Percentiles rank a stretch among this genome's conserved stretches.
These are phyloP conservation scores for Lacerta agilis DNA, from an alignment of 2,797 vertebrate genomes.

Conservation along the genomic window DNA sequence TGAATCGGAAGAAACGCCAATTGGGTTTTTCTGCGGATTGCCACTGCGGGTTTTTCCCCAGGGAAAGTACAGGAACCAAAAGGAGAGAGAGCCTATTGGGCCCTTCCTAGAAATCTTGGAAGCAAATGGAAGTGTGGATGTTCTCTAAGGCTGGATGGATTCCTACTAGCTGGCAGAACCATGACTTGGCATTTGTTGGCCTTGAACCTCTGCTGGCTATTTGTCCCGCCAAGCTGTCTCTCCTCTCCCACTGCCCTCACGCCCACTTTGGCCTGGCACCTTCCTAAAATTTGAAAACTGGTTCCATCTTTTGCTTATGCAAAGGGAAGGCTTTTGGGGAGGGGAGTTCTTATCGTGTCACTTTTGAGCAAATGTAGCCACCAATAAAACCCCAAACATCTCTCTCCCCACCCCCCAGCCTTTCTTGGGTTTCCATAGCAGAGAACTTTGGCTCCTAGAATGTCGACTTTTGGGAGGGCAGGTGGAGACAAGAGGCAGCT, in stretches of 20 bases:
- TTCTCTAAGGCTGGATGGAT: too few relatives aligned
- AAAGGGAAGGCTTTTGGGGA: background rate
- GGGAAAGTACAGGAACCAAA: too few relatives aligned
- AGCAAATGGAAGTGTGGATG: too few relatives aligned
- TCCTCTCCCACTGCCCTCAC: background rate
- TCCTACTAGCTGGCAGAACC: too few relatives aligned
- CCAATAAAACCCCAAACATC: background rate
- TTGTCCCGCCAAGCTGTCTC: background rate
- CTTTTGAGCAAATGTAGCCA: background rate
- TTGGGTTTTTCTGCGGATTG: too few relatives aligned
- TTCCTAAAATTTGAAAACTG: background rate
- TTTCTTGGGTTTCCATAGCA: slow-evolving; percentile 31
- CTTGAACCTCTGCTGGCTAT: background rate
- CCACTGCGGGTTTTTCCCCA: too few relatives aligned
- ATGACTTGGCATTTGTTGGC: background rate
- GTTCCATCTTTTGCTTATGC: background rate
- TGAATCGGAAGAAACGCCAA: too few relatives aligned
- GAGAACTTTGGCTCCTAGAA: slow-evolving; percentile 56
- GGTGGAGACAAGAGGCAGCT: background rate
- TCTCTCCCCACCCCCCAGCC: background rate
- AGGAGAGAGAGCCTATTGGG: too few relatives aligned
- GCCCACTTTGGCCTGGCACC: background rate
- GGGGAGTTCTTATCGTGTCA: background rate
- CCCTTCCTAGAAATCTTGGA: too few relatives aligned
- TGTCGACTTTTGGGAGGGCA: slow-evolving; percentile 47